These are phyloP conservation scores for Ataeniobius toweri DNA, from an alignment of 2,797 vertebrate genomes.

Conservation along the genomic window DNA sequence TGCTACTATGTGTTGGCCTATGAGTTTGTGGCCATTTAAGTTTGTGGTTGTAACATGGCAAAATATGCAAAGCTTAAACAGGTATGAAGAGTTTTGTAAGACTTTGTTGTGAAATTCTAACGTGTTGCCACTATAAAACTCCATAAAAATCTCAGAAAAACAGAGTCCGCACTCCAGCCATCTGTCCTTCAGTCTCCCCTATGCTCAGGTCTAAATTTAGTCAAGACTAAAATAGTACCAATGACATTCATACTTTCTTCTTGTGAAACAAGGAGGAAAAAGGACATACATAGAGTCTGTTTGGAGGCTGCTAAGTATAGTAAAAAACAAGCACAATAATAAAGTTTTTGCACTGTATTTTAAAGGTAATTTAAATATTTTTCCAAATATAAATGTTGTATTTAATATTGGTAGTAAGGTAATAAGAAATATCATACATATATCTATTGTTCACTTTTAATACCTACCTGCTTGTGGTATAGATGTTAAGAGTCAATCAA, in stretches of 20 bases:
- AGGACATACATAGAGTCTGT: neutral
- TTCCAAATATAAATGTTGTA: neutral
- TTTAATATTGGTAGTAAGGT: neutral
- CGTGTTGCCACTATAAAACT: neutral
- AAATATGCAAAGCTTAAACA: neutral
- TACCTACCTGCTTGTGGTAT: neutral
- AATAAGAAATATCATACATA: neutral
- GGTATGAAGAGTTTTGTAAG: neutral
- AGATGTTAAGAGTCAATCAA: neutral
- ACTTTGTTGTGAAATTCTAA: neutral
- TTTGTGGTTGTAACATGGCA: neutral
- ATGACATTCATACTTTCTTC: conserved; percentile 27
- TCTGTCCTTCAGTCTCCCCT: conserved; percentile 6
- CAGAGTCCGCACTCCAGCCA: neutral
- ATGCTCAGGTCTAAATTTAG: conserved; percentile 51
- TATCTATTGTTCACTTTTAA: neutral
- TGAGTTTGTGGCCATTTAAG: neutral
- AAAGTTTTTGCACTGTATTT: neutral
- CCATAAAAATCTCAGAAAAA: neutral
- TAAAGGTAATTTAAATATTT: neutral
- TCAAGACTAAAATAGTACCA: conserved; percentile 39
- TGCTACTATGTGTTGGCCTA: neutral
- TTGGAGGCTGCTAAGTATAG: conserved; percentile 12
- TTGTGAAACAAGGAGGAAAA: conserved; percentile 24
- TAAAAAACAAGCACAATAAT: neutral